Conservation (phyloP, 2,113 vertebrate genomes). For the Genyomyrus donnyi region DNA sequence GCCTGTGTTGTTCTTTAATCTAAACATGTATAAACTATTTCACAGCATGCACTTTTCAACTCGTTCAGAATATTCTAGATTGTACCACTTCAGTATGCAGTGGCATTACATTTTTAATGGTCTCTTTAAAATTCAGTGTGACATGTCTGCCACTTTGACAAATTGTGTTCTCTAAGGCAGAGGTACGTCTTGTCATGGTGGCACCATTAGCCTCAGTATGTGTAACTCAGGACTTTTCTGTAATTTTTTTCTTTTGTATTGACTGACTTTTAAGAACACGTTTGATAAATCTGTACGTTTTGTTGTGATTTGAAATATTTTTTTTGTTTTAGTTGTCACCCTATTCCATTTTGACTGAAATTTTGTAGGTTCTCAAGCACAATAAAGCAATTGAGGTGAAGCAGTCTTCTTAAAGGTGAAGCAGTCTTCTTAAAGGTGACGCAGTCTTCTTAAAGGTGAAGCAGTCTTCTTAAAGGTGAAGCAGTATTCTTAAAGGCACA, state of each 20-base stretch:
- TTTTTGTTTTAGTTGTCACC: neutral
- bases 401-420: neutral
- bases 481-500: neutral
- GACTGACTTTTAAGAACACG: constrained; percentile 2
- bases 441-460: neutral
- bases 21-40: neutral
- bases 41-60: neutral
- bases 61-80: neutral
- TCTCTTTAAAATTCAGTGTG: constrained; percentile 9
- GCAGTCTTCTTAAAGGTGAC: neutral
- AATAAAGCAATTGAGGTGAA: neutral
- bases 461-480: neutral
- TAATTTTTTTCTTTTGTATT: constrained; percentile 3
- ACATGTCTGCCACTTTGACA: neutral
- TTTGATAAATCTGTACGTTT: neutral
- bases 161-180: constrained; percentile 7
- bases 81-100: neutral
- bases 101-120: neutral
- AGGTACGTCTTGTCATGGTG: neutral
- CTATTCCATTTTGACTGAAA: neutral
- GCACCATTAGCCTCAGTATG: neutral
- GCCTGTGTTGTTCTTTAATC: neutral
- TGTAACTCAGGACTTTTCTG: neutral
- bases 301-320: neutral
- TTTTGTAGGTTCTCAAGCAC: neutral